A percentile compares a stretch with the other conserved stretches of the same genome.
Conservation (phyloP, 2,113 vertebrate genomes). For the Leptosomus discolor region DNA sequence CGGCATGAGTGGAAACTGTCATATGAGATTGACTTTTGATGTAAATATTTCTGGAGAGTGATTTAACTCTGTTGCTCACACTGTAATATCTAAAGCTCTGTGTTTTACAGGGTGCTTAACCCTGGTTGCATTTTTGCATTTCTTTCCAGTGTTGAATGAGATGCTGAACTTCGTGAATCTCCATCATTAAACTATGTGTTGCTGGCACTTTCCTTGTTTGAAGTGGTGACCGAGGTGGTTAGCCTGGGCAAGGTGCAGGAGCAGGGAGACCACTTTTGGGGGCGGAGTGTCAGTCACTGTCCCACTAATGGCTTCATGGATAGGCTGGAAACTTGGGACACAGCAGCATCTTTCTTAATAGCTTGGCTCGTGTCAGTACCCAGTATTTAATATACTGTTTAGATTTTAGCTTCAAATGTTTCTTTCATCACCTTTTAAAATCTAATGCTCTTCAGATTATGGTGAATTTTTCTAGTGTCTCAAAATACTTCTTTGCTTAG, state of each 20-base stretch:
- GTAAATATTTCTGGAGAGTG: not conserved
- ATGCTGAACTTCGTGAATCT: not conserved
- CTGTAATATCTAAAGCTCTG: not conserved
- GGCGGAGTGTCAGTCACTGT: not conserved
- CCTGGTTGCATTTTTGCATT: not conserved
- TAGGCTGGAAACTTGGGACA: not conserved
- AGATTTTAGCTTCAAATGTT: not conserved
- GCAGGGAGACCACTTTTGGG: not conserved
- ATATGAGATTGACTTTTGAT: not conserved
- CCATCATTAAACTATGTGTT: not conserved
- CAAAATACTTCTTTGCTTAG: not conserved
- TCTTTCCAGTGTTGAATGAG: not conserved
- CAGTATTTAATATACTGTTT: not conserved
- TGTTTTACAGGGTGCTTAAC: not conserved
- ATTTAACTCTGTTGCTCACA: not conserved
- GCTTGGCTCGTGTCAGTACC: not conserved
- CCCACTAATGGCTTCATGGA: not conserved
- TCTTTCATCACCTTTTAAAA: not conserved
- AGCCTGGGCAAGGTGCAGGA: not conserved
- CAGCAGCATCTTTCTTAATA: not conserved
- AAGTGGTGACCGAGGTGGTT: not conserved
- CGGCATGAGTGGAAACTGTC: conserved; percentile 5
- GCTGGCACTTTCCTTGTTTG: not conserved
- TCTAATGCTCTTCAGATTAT: not conserved
- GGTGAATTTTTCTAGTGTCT: not conserved